These are phyloP conservation scores for Spisula solida DNA, from an alignment of 2,888 invertebrate species.

Conservation along the genomic window DNA sequence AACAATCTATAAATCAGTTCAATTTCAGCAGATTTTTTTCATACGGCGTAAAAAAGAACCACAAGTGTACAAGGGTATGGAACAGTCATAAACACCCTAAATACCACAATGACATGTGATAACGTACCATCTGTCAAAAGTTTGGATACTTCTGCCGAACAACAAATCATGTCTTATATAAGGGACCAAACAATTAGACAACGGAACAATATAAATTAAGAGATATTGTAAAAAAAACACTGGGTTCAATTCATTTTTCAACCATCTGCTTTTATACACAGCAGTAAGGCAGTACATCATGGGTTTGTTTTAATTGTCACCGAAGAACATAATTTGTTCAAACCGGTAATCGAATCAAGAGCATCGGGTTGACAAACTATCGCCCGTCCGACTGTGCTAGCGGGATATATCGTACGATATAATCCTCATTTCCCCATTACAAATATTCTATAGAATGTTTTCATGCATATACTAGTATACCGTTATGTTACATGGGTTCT, in stretches of 20 bases:
- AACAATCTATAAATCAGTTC: slow-evolving; percentile 19
- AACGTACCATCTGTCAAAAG: not conserved
- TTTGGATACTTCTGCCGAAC: not conserved
- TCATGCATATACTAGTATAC: too few relatives aligned
- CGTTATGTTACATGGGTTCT: too few relatives aligned
- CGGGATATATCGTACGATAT: too few relatives aligned
- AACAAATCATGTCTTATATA: not conserved
- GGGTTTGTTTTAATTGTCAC: not conserved
- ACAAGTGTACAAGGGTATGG: not conserved
- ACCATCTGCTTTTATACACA: not conserved
- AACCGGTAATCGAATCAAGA: too few relatives aligned
- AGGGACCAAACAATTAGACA: not conserved
- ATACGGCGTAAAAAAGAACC: not conserved
- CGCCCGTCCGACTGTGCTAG: too few relatives aligned
- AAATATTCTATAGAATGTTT: too few relatives aligned
- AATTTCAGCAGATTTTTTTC: slow-evolving; percentile 9
- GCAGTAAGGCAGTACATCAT: not conserved
- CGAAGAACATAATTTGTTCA: too few relatives aligned
- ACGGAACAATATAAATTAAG: not conserved
- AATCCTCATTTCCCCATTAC: too few relatives aligned
- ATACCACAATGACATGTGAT: not conserved
- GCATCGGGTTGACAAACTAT: too few relatives aligned
- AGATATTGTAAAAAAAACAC: not conserved
- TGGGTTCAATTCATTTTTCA: not conserved
- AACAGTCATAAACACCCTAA: not conserved